A percentile compares a stretch with the other conserved stretches of the same genome.
These are phyloP conservation scores for Myrmecophaga tridactyla DNA, from an alignment of 2,113 vertebrate genomes.

Conservation along the genomic window DNA sequence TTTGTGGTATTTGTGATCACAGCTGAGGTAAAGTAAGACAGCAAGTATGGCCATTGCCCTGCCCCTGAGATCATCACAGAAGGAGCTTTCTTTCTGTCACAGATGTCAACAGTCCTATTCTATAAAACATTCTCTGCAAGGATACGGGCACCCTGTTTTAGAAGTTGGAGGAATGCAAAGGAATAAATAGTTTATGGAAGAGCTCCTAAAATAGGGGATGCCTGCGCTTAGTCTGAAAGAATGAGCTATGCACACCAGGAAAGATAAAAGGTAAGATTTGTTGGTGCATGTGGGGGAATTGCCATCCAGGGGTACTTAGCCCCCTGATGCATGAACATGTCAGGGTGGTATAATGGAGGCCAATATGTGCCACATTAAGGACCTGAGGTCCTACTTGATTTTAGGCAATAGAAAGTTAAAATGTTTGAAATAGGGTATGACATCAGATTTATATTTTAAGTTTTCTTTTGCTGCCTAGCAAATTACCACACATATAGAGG, in stretches of 20 bases:
- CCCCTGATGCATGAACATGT: neutral
- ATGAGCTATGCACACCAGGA: neutral
- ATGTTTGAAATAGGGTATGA: neutral
- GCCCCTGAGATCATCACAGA: neutral
- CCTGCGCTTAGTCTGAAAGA: neutral
- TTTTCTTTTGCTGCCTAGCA: neutral
- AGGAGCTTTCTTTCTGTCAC: neutral
- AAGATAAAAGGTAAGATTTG: neutral
- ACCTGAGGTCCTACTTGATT: neutral
- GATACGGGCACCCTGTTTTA: neutral
- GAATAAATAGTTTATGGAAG: neutral
- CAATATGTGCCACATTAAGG: accelerated
- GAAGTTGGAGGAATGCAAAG: neutral
- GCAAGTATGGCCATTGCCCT: neutral
- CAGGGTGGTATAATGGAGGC: neutral
- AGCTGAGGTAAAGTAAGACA: too few relatives aligned
- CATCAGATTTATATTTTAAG: neutral
- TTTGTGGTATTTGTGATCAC: too few relatives aligned
- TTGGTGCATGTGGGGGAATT: neutral
- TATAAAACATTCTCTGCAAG: neutral
- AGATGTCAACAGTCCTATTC: neutral
- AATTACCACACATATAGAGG: neutral
- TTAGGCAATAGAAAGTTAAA: neutral
- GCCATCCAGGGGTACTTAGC: too few relatives aligned
- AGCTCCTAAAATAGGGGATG: neutral